These are phyloP conservation scores for Lates calcarifer DNA, from an alignment of 2,113 vertebrate species.

Conservation along the genomic window DNA sequence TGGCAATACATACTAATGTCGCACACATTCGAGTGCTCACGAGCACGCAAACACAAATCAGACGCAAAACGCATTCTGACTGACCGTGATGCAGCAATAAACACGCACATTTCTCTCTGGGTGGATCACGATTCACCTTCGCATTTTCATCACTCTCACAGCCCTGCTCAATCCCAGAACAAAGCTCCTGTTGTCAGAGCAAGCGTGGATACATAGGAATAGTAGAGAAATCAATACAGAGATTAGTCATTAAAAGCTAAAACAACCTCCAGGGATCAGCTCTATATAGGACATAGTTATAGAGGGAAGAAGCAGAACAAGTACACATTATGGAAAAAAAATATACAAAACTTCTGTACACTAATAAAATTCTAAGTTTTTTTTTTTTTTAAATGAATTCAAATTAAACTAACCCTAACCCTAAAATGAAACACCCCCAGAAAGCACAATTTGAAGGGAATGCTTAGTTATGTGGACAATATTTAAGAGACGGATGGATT, in stretches of 20 bases:
- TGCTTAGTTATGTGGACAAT: neutral
- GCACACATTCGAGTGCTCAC: conserved; percentile 21
- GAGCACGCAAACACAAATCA: conserved; percentile 27
- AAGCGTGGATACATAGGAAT: conserved; percentile 39
- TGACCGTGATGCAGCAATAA: conserved; percentile 24
- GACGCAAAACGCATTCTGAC: conserved; percentile 22
- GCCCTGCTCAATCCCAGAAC: conserved; percentile 45
- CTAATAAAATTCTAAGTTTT: too few relatives aligned
- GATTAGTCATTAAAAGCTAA: conserved; percentile 68
- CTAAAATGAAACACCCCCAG: too few relatives aligned
- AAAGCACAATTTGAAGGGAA: neutral
- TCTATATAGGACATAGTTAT: conserved; percentile 32
- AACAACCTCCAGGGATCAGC: conserved; percentile 42
- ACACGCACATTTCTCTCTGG: conserved; percentile 23
- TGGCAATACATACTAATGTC: conserved; percentile 60
- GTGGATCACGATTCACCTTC: conserved; percentile 38
- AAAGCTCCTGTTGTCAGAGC: conserved; percentile 61
- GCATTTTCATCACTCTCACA: conserved; percentile 53
- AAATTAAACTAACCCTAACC: too few relatives aligned
- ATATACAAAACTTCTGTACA: neutral
- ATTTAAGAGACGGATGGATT: conserved; percentile 27
- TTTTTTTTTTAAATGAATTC: too few relatives aligned
- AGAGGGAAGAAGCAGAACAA: conserved; percentile 14
- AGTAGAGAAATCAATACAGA: conserved; percentile 65
- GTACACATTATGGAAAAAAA: neutral